Evolutionary conservation across 2,113 vertebrate species (phyloP).

Genomic region (Hypomesus transpacificus): DNA sequence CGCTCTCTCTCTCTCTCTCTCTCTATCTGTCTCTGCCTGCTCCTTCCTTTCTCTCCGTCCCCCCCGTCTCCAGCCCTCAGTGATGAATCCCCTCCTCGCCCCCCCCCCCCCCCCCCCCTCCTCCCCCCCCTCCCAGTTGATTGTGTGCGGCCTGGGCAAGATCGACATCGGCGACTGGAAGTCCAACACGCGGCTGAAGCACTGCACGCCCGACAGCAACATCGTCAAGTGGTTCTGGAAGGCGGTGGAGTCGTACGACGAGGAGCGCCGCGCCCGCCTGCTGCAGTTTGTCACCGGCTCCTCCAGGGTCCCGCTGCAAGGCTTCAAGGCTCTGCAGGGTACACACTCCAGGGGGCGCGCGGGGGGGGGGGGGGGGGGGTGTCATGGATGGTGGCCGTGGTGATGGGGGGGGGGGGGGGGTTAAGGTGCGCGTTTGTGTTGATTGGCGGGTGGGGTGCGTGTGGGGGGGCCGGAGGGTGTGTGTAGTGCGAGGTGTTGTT

Average conservation of each 20-base stretch:
- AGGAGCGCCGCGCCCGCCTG: constrained; percentile 89
- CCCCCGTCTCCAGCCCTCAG: neutral
- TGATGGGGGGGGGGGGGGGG: no score
- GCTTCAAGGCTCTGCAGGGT: constrained; percentile 98
- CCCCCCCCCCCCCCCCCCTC: constrained; percentile 1
- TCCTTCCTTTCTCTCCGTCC: no score
- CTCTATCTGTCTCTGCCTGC: neutral
- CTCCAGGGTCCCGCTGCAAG: constrained; percentile 93
- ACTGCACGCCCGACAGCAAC: constrained; percentile 95
- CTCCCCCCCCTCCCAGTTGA: constrained; percentile 75
- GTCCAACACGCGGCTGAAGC: constrained; percentile 95
- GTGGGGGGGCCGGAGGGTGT: neutral
- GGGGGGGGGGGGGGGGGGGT: neutral
- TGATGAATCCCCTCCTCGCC: neutral
- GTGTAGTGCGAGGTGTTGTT: neutral
- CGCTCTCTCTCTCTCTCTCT: neutral
- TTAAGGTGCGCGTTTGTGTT: neutral
- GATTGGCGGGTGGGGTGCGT: no score
- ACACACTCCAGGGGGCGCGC: neutral
- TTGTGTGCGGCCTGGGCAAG: constrained; percentile 96
- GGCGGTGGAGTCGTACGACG: constrained; percentile 94
- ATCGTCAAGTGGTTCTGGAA: constrained; percentile 99
- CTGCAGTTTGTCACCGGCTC: constrained; percentile 98
- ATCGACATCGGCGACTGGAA: constrained; percentile 98
- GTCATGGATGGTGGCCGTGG: neutral